These are phyloP conservation scores for Colinus virginianus DNA, from an alignment of 2,113 vertebrate genomes.

Conservation along the genomic window DNA sequence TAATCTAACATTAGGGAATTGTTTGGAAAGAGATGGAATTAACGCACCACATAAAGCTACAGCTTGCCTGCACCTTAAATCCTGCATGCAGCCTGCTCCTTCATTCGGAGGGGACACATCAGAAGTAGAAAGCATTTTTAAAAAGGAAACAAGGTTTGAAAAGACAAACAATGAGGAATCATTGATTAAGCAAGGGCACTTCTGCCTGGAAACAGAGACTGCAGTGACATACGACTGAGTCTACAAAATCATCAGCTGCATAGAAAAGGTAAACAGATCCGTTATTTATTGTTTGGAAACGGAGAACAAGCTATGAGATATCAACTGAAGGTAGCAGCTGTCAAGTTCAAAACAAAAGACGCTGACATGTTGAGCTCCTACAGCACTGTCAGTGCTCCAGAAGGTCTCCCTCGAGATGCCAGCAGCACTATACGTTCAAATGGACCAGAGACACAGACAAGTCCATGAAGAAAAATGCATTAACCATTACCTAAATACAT, in stretches of 20 bases:
- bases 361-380: neutral
- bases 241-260: neutral
- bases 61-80: neutral
- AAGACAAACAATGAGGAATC: neutral
- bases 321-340: neutral
- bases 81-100: neutral
- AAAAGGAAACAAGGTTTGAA: neutral
- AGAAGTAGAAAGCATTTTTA: neutral
- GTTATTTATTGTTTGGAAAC: neutral
- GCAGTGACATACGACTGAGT: neutral
- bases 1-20: neutral
- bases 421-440: neutral
- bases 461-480: neutral
- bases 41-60: neutral
- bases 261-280: neutral
- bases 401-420: neutral
- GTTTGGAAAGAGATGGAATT: neutral
- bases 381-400: neutral
- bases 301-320: neutral
- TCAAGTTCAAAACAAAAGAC: neutral
- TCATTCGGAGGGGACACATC: neutral
- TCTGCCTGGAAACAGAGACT: conserved; percentile 49
- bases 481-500: neutral
- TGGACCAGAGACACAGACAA: rapidly evolving
- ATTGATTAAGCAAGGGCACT: neutral